Conservation (phyloP, 2,113 vertebrate species). For the Lethenteron reissneri region DNA sequence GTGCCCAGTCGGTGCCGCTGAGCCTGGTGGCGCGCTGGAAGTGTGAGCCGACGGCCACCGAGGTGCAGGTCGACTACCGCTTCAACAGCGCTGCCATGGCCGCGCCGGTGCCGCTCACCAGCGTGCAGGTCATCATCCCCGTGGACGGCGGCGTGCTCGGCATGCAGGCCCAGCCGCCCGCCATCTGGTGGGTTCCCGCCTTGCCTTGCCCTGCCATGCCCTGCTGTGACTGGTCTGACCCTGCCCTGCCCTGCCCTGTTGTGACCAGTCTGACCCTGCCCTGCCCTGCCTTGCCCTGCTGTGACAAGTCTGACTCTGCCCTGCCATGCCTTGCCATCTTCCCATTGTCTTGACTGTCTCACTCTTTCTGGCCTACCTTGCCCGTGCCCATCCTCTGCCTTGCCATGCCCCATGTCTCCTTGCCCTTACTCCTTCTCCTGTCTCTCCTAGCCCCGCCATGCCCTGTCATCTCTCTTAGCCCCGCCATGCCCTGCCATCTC, state of each 20-base stretch:
- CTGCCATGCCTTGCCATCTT: not conserved
- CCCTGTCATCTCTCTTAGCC: too few species aligned
- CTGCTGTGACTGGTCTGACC: too few species aligned
- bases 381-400: not conserved
- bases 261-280: constrained; percentile 4
- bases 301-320: constrained; percentile 1
- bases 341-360: not conserved
- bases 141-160: constrained; percentile 64
- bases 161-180: constrained; percentile 72
- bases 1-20: constrained; percentile 78
- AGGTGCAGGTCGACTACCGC: constrained; percentile 72
- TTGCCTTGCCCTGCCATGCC: not conserved
- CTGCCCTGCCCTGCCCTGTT: not conserved
- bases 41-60: constrained; percentile 48
- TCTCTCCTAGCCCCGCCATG: too few species aligned
- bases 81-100: constrained; percentile 84
- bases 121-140: constrained; percentile 64
- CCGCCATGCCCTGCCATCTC: too few species aligned
- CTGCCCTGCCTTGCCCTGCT: not conserved
- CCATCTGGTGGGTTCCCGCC: constrained; percentile 41
- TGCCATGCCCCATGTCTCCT: not conserved
- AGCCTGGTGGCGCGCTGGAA: constrained; percentile 95
- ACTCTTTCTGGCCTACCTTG: not conserved
- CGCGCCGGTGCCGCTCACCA: constrained; percentile 37
- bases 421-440: too few species aligned